These are phyloP conservation scores for Nudaria mundana DNA, from an alignment of 2,888 invertebrate genomes.

Conservation along the genomic window DNA sequence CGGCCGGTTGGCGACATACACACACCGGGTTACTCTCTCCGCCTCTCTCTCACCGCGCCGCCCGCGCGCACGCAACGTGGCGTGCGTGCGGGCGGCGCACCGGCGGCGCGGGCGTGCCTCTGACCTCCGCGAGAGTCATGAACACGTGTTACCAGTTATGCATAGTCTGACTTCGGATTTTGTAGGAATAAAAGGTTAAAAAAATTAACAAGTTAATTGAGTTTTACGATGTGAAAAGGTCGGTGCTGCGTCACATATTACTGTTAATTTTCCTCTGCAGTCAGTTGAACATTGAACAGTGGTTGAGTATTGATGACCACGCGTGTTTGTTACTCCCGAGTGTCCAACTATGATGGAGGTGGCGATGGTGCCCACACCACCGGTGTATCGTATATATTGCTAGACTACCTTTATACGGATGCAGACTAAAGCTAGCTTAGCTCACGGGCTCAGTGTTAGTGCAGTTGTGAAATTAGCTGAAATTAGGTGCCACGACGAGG, in stretches of 20 bases:
- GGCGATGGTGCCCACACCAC: conserved; percentile 9
- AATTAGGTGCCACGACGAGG: conserved; percentile 50
- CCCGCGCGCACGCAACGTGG: not conserved
- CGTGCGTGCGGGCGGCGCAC: not conserved
- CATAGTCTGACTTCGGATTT: too few species aligned
- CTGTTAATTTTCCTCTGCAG: too few species aligned
- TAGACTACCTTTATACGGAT: conserved; percentile 47
- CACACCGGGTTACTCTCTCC: conserved; percentile 57
- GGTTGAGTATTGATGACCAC: not conserved
- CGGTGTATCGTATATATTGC: conserved; percentile 22
- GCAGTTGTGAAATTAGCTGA: conserved; percentile 76
- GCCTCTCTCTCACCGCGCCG: conserved; percentile 11
- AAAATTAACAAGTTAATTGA: too few species aligned
- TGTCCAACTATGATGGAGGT: not conserved
- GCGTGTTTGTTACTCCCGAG: not conserved
- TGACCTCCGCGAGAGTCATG: too few species aligned
- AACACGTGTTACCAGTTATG: too few species aligned
- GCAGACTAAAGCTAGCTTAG: conserved; percentile 60
- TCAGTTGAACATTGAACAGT: too few species aligned
- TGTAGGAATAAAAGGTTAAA: too few species aligned
- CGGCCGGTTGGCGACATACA: conserved; percentile 81
- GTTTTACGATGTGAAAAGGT: too few species aligned
- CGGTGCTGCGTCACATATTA: too few species aligned
- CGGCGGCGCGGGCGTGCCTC: not conserved
- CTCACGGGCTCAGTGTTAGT: conserved; percentile 45